phyloP scores from a whole-genome alignment of 2,888 invertebrate species.

The Timema podura region DNA sequence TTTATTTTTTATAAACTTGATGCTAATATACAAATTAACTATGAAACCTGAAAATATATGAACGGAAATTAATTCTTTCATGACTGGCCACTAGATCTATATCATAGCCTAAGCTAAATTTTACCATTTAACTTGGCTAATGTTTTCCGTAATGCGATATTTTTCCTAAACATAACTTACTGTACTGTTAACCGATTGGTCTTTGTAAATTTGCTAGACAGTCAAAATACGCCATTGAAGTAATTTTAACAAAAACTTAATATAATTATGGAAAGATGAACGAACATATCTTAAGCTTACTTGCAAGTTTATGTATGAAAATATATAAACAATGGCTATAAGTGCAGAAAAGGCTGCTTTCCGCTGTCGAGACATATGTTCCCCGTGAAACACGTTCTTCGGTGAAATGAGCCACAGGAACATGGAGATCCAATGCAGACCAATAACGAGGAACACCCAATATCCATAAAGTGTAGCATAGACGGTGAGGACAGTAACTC shows the following conservation, averaged over 20 bases:
- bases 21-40: neutral
- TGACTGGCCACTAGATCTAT: too few relatives aligned
- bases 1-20: too few relatives aligned
- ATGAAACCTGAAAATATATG: neutral
- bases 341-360: constrained; percentile 68
- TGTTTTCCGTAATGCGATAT: too few relatives aligned
- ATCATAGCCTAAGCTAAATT: neutral
- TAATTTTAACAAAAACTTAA: too few relatives aligned
- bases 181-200: too few relatives aligned
- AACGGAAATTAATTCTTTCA: neutral
- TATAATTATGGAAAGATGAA: too few relatives aligned
- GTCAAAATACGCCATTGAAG: too few relatives aligned
- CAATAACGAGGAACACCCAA: constrained; percentile 75
- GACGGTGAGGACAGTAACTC: constrained; percentile 76
- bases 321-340: constrained; percentile 78
- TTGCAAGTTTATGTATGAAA: constrained; percentile 80
- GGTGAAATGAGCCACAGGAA: constrained; percentile 84
- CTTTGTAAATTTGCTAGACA: too few relatives aligned
- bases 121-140: neutral
- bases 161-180: too few relatives aligned
- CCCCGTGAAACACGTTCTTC: constrained; percentile 78
- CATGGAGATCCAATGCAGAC: constrained; percentile 87
- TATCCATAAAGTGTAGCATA: constrained; percentile 77
- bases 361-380: constrained; percentile 62
- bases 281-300: constrained; percentile 13